These are phyloP conservation scores for Bombus superbus DNA, from an alignment of 1,140 invertebrate species.

Conservation along the genomic window DNA sequence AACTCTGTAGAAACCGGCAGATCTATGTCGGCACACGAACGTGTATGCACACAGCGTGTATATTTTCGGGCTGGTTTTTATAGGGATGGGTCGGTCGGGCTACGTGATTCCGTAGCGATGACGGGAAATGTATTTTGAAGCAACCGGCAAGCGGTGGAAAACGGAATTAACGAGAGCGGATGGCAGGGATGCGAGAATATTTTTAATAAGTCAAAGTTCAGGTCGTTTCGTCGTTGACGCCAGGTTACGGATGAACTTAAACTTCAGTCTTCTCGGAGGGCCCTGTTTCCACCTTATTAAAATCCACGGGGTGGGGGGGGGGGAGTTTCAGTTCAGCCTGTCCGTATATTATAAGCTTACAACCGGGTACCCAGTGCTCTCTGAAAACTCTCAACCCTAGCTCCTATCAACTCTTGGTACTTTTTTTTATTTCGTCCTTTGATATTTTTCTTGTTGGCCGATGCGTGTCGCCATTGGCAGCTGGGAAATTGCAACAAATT, in stretches of 20 bases:
- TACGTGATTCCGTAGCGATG: slow-evolving; percentile 5
- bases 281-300: slow-evolving; percentile 47
- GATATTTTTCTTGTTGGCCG: not conserved
- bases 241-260: slow-evolving; percentile 11
- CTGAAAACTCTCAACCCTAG: not conserved
- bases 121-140: not conserved
- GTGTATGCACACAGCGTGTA: no score
- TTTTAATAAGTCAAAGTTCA: slow-evolving; percentile 48
- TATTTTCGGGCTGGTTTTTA: not conserved
- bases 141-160: no score
- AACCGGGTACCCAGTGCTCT: not conserved
- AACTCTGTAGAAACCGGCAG: not conserved
- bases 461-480: not conserved
- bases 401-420: not conserved
- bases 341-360: slow-evolving; percentile 33
- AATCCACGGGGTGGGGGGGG: not conserved
- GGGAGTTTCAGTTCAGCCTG: not conserved
- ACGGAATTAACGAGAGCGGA: not conserved
- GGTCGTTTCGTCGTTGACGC: slow-evolving; percentile 33
- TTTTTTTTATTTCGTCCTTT: not conserved
- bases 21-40: not conserved
- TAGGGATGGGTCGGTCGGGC: not conserved
- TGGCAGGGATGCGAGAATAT: slow-evolving; percentile 25
- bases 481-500: not conserved
- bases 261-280: not conserved